Base-by-base conservation (phyloP, 2,797 vertebrate genomes). In the Gobio occitaniae region DNA sequence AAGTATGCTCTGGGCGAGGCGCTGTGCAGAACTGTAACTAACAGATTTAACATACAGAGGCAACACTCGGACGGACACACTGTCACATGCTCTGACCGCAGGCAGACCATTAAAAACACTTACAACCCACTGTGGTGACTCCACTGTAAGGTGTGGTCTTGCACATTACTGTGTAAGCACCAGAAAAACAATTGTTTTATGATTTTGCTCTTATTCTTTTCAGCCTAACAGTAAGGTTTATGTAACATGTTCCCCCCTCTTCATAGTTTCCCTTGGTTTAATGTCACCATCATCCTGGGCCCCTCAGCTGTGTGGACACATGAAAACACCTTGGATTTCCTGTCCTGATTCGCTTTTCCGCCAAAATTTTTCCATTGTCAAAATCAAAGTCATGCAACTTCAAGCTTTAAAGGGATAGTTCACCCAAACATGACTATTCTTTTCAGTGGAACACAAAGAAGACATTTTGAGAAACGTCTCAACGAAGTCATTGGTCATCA, bases 261-360 rank as follows among this genome's bases (percentile, higher is more conserved):
- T 32, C 32, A 32, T 32, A 32, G 1, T 32, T 32, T 32, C 13
- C n/a, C 47, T 0, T 66, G 68, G 29, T n/a, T 29, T 84, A n/a
- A 63, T 56, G 8, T 61, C 72, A 69, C 3, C 12, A 12, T 25
- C n/a, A 61, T 74, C 69, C 85, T 80, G 79, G n/a, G 32, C 29
- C 19, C 65, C 54, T 63, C 54, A 50, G 54, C 44, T 13, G 47
- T 68, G 13, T 17, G 19, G 66, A 82, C 50, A 54, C 16, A 79
- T 85, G 41, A 85, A 69, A 16, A 44, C 76, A 84, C 75, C 80
- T 78, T 69, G 75, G 66, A 84, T 88, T 89, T 90, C 87, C 81
- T 87, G 84, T 82, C 61, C 82, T 78, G 29, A 44, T 56, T 85
- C 25, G 29, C 75, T 77, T 77, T 87, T 83, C 83, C 19, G 44